Base-by-base conservation (phyloP, 92 coral and sea anemone species). In the Heteractis magnifica region DNA sequence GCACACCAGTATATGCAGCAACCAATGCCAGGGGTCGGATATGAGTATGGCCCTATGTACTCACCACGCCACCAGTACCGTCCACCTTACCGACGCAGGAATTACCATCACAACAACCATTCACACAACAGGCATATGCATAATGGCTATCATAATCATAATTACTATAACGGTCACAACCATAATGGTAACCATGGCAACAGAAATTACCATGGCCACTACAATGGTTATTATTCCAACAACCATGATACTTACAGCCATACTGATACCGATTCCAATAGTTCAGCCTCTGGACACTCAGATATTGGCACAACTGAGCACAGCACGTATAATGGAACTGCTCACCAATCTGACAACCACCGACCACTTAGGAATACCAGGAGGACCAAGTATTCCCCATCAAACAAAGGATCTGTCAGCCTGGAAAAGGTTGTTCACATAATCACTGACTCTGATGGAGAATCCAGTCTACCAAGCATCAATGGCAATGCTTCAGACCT, bases 21-120 rank as follows among this genome's bases (percentile, higher is more conserved):
- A 65, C 88, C 89, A 23, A 87, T 76, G 73, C 94, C 83, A 56
- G 87, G 88, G 7, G 20, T 78, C 16, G 76, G 64, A 11, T 94
- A 91, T 51, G 95, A 94, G 65, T 89, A 83, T 51, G 79, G 77
- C 76, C 86, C 85, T 56, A 60, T 78, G 34, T 89, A 84, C 82
- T 86, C 90, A 19, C 75, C 88, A 84, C 87, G 95, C 76, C 90
- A 90, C 19, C 92, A 73, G 44, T 89, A 91, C 82, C 91, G 98
- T 18, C 83, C 92, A 55, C 82, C 80, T 6, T 89, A 76, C 81
- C 68, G 89, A 65, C 93, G 95, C 71, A 65, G 95, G 71, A 91
- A 91, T 71, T 77, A 77, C 79, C 87, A 86, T 49, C 77, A 87
- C 77, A 75, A 82, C 65, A 79, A 76, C 79, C 86, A 88, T 76